A percentile compares a stretch with the other conserved stretches of the same genome.
These are phyloP conservation scores for Stigmatopora argus DNA, from an alignment of 2,113 vertebrate genomes.

Conservation along the genomic window DNA sequence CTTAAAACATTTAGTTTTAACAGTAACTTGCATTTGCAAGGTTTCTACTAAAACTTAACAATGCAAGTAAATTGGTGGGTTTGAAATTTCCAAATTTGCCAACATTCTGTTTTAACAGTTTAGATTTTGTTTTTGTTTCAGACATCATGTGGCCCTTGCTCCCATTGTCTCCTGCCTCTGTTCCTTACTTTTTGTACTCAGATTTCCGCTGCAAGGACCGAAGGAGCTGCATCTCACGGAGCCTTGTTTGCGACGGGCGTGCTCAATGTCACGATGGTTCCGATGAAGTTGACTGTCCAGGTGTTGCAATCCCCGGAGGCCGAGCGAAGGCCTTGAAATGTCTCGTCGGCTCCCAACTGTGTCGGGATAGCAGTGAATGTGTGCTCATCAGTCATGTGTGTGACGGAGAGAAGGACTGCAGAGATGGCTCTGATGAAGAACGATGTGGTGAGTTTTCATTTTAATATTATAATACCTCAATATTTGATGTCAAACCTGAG, in stretches of 20 bases:
- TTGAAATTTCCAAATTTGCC: too few relatives aligned
- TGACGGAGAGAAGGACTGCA: constrained; percentile 77
- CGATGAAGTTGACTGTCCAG: constrained; percentile 70
- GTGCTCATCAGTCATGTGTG: constrained; percentile 72
- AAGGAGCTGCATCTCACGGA: constrained; percentile 4
- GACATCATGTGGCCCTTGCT: not conserved
- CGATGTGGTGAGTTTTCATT: constrained; percentile 41
- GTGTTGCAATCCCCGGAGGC: not conserved
- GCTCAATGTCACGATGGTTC: constrained; percentile 77
- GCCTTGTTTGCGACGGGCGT: constrained; percentile 71
- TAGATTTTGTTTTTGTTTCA: constrained; percentile 72
- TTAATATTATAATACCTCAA: not conserved
- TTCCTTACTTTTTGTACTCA: too few relatives aligned
- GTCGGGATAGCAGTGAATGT: constrained; percentile 68
- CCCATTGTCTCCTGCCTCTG: too few relatives aligned
- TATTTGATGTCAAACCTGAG: not conserved
- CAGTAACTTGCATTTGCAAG: constrained; percentile 71
- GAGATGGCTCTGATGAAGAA: constrained; percentile 79
- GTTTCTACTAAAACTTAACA: too few relatives aligned
- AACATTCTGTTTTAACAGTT: too few relatives aligned
- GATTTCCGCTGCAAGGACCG: constrained; percentile 15
- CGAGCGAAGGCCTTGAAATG: constrained; percentile 38
- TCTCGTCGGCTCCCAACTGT: constrained; percentile 52
- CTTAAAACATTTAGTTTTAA: constrained; percentile 68
- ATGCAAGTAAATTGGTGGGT: too few relatives aligned